phyloP scores from a whole-genome alignment of 2,888 invertebrate species.

The Blomia tropicalis region DNA sequence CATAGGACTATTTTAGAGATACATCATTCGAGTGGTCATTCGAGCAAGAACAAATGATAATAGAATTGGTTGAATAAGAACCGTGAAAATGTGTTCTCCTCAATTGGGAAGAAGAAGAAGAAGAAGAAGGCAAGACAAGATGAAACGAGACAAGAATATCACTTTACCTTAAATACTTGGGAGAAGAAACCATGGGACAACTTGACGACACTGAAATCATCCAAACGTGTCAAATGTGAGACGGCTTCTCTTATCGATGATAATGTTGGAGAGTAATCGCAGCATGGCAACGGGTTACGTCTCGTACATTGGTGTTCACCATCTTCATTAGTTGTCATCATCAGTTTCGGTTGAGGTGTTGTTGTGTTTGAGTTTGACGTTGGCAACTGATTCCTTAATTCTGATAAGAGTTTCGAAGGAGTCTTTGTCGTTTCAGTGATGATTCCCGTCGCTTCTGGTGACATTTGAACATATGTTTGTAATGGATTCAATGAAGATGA shows the following conservation, averaged over 20 bases:
- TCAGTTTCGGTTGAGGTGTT: background rate
- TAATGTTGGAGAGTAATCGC: slow-evolving; percentile 9
- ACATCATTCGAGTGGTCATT: no score
- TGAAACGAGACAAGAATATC: background rate
- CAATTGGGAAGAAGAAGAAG: background rate
- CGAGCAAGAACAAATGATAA: background rate
- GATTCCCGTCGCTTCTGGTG: background rate
- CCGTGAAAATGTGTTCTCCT: background rate
- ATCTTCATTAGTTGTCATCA: background rate
- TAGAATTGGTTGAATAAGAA: background rate
- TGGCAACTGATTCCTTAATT: background rate
- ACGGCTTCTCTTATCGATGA: slow-evolving; percentile 19
- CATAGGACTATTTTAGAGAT: no score
- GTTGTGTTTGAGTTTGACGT: background rate
- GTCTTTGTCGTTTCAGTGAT: background rate
- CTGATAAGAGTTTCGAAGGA: background rate
- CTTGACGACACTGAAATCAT: slow-evolving; percentile 23
- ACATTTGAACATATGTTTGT: background rate
- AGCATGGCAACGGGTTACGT: background rate
- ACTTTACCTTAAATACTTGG: slow-evolving; percentile 83
- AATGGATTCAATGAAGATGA: slow-evolving; percentile 3
- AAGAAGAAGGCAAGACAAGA: background rate
- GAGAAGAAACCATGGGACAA: slow-evolving; percentile 65
- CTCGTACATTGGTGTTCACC: background rate
- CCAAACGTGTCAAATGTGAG: slow-evolving; percentile 23